phyloP scores from a whole-genome alignment of 2,888 invertebrate genomes.

The Myopa testacea region DNA sequence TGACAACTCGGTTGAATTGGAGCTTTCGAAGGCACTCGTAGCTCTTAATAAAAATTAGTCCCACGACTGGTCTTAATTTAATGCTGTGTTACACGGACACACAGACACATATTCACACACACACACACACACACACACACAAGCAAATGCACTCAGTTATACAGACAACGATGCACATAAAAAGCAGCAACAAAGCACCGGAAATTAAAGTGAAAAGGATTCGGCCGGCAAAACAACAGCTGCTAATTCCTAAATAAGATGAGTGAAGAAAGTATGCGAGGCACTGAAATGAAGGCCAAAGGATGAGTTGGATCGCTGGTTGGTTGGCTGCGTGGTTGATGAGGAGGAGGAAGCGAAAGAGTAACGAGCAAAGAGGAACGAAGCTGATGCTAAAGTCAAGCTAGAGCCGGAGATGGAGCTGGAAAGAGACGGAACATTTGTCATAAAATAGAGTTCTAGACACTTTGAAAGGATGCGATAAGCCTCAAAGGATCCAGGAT shows the following conservation, averaged over 20 bases:
- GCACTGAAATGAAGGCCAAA: too few relatives aligned
- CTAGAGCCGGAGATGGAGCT: background rate
- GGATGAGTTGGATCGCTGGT: too few relatives aligned
- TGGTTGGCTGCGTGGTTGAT: too few relatives aligned
- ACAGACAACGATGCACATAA: background rate
- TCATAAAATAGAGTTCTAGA: too few relatives aligned
- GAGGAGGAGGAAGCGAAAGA: background rate
- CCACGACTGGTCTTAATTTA: constrained; percentile 13
- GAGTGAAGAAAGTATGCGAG: background rate
- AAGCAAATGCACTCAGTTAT: background rate
- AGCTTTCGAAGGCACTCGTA: too few relatives aligned
- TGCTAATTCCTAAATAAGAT: constrained; percentile 19
- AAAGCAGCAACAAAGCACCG: constrained; percentile 17
- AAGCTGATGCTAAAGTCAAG: background rate
- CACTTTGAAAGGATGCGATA: too few relatives aligned
- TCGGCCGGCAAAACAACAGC: constrained; percentile 22
- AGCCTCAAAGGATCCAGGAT: too few relatives aligned
- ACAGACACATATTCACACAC: background rate
- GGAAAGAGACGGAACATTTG: too few relatives aligned
- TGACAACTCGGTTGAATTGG: too few relatives aligned
- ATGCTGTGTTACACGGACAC: background rate
- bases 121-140: background rate
- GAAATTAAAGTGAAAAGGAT: constrained; percentile 28
- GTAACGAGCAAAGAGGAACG: background rate
- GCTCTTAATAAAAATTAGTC: constrained; percentile 18